phyloP scores from a whole-genome alignment of 2,797 vertebrate species.

The Gephyroberyx darwinii region DNA sequence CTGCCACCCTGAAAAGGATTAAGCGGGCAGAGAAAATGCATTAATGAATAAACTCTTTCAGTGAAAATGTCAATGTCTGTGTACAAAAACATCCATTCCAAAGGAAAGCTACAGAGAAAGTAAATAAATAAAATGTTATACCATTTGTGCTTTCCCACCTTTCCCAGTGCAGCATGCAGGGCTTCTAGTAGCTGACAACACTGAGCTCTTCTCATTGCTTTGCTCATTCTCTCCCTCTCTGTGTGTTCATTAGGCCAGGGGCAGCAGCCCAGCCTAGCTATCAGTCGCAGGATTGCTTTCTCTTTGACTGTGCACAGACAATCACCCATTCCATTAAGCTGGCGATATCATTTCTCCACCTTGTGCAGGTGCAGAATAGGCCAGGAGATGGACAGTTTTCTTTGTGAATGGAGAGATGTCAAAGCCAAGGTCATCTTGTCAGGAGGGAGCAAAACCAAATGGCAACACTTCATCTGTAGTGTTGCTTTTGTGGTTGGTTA shows the following conservation, averaged over 20 bases:
- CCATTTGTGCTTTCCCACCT: too few species aligned
- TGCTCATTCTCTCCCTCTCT: constrained; percentile 4
- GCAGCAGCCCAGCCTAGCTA: constrained; percentile 27
- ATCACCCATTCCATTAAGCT: constrained; percentile 50
- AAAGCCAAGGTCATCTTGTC: too few species aligned
- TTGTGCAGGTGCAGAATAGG: constrained; percentile 15
- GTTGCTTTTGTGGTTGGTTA: too few species aligned
- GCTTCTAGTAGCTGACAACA: too few species aligned
- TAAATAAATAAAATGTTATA: too few species aligned
- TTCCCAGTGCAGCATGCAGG: too few species aligned
- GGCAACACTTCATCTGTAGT: too few species aligned
- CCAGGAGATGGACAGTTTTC: constrained; percentile 39
- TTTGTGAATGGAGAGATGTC: constrained; percentile 28
- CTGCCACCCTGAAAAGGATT: not conserved
- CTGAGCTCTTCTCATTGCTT: constrained; percentile 2
- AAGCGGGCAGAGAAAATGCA: not conserved
- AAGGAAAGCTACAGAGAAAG: too few species aligned
- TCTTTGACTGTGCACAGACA: constrained; percentile 50
- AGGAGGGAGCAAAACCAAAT: too few species aligned
- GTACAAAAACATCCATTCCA: too few species aligned
- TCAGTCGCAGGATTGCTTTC: constrained; percentile 53
- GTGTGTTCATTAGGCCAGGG: constrained; percentile 43
- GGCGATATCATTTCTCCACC: constrained; percentile 42
- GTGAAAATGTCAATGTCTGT: not conserved
- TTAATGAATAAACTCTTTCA: not conserved